Evolutionary conservation across 2,888 invertebrate genomes (phyloP), one percentile per base, ranked within the genome.

Genomic region (Sthenelais limicola): DNA sequence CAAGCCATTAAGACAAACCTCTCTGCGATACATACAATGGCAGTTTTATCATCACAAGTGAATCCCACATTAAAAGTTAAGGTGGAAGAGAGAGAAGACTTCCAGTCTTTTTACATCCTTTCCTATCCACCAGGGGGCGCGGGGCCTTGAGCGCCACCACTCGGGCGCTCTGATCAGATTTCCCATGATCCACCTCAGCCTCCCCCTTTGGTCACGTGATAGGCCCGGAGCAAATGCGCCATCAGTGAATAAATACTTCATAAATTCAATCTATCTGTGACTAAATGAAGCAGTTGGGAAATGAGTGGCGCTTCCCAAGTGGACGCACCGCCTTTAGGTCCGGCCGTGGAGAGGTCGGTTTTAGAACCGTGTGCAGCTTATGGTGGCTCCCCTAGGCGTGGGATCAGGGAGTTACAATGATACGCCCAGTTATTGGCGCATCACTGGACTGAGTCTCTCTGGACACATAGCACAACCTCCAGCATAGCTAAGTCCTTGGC

Each of bases 241-340:
- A 35, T 38, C 62, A 38, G 62, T 62, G 62, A 62, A 62, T 62
- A 62, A 62, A 62, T 62, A 62, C 62, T 33, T 62, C 62, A 62
- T 62, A 62, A 62, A 62, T 62, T 35, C 62, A 38, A 62, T 38
- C 62, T 62, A 1, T 28, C 18, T 26, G 9, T 15, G 26, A 15
- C 62, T 28, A 26, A 26, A 32, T 28, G 62, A 1, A 1, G 56
- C 38, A 5, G 62, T 12, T n/a, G 38, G 38, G 62, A 62, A 35
- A 62, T 62, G 62, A 62, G 62, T 43, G 26, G 38, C 5, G 26
- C 38, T 24, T 62, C 62, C 38, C 62, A 26, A 35, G 38, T 35
- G 38, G 24, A 38, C 21, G 26, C 18, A 43, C 9, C 43, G 9
- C 9, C 9, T 43, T 43, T 43, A n/a, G n/a, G n/a, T n/a, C n/a